Evolutionary conservation across 2,888 invertebrate genomes (phyloP).

Genomic region (Tenthredo distinguenda): DNA sequence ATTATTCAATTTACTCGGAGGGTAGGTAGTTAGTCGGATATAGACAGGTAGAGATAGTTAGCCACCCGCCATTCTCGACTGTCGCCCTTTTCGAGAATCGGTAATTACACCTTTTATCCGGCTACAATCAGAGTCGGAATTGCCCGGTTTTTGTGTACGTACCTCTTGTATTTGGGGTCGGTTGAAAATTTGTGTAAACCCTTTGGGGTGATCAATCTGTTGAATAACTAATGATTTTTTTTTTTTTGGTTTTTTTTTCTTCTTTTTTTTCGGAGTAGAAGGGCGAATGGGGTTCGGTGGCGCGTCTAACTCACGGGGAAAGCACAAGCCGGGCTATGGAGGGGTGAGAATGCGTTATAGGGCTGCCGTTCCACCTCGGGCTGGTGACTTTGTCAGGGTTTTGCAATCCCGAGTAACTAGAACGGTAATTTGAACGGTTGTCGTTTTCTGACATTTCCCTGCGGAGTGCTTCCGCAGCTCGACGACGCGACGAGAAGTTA

Average conservation of each 20-base stretch:
- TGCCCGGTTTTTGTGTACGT: neutral
- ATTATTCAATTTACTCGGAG: constrained; percentile 51
- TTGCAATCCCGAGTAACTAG: constrained; percentile 23
- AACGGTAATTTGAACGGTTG: constrained; percentile 50
- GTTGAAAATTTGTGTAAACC: neutral
- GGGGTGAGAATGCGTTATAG: constrained; percentile 6
- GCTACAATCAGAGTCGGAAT: neutral
- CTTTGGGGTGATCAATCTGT: constrained; percentile 12
- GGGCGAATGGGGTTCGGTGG: neutral
- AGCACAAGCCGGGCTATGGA: neutral
- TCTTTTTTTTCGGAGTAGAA: neutral
- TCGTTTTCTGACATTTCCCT: constrained; percentile 50
- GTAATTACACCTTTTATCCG: constrained; percentile 18
- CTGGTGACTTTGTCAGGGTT: constrained; percentile 19
- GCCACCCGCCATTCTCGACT: neutral
- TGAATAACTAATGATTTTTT: constrained; percentile 5
- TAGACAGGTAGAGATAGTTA: neutral
- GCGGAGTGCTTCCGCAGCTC: constrained; percentile 21
- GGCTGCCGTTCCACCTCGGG: neutral
- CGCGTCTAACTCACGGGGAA: neutral
- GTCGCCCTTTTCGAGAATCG: constrained; percentile 25
- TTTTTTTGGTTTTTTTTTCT: neutral
- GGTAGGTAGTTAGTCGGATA: neutral
- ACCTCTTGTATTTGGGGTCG: neutral
- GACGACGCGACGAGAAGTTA: constrained; percentile 27